Conservation (phyloP, 2,888 invertebrate genomes). For the Rhamphomyia laevipes region DNA sequence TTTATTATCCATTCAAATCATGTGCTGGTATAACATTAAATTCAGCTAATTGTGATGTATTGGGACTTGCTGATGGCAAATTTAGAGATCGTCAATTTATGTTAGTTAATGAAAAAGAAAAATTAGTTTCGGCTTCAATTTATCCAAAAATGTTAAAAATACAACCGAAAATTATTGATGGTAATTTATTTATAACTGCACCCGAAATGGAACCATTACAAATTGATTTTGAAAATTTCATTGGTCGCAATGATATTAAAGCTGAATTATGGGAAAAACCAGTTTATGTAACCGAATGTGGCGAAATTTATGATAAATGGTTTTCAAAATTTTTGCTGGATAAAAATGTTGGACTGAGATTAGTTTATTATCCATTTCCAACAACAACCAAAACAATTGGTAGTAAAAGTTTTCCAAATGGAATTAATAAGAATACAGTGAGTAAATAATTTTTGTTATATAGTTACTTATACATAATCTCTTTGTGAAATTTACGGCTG, state of each 20-base stretch:
- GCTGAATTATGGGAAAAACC: slow-evolving; percentile 46
- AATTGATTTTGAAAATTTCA: slow-evolving; percentile 39
- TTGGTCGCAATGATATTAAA: slow-evolving; percentile 24
- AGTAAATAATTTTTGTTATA: no score
- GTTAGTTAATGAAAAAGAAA: slow-evolving; percentile 25
- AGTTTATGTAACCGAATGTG: slow-evolving; percentile 58
- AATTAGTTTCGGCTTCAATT: slow-evolving; percentile 28
- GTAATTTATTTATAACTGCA: slow-evolving; percentile 43
- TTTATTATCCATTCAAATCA: slow-evolving; percentile 31
- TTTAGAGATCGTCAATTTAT: slow-evolving; percentile 29
- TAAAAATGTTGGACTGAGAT: slow-evolving; percentile 40
- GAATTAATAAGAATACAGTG: neutral
- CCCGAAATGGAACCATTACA: slow-evolving; percentile 44
- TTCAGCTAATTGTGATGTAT: slow-evolving; percentile 20
- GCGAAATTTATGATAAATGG: slow-evolving; percentile 60
- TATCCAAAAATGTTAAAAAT: slow-evolving; percentile 30
- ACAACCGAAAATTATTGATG: slow-evolving; percentile 19
- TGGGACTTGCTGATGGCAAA: slow-evolving; percentile 24
- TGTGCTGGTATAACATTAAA: slow-evolving; percentile 19
- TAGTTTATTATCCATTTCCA: slow-evolving; percentile 49
- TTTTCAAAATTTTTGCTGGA: slow-evolving; percentile 42
- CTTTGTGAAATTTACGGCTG: no score
- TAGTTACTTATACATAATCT: no score
- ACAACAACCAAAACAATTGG: slow-evolving; percentile 27
- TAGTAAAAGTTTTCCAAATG: slow-evolving; percentile 15